Evolutionary conservation across 2,113 vertebrate species (phyloP).

Genomic region (Cacatua alba): DNA sequence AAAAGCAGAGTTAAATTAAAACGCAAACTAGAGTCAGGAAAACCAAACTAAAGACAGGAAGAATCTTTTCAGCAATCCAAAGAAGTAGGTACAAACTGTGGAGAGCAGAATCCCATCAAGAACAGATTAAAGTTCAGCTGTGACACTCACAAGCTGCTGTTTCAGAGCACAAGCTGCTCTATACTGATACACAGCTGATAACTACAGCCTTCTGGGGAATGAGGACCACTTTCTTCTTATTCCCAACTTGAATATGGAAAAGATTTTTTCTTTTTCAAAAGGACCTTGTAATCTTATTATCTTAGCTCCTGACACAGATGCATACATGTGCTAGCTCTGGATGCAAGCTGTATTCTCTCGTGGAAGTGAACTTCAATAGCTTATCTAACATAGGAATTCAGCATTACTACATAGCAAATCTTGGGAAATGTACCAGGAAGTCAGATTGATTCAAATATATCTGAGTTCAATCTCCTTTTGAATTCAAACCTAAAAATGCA

Average conservation of each 20-base stretch:
- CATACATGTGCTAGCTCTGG: neutral
- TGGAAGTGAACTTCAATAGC: conserved; percentile 8
- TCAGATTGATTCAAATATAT: conserved; percentile 20
- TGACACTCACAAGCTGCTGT: neutral
- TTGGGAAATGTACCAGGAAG: conserved; percentile 9
- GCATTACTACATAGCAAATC: conserved; percentile 33
- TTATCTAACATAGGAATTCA: neutral
- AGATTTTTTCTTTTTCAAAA: conserved; percentile 13
- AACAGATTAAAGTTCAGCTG: neutral
- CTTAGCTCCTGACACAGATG: neutral
- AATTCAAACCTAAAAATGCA: conserved; percentile 8
- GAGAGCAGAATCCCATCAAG: neutral
- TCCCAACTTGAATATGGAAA: neutral
- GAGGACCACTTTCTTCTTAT: neutral
- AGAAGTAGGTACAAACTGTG: neutral
- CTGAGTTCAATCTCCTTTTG: conserved; percentile 36
- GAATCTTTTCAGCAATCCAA: neutral
- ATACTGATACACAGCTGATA: neutral
- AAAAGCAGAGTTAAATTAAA: neutral
- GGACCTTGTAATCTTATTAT: neutral
- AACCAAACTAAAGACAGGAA: neutral
- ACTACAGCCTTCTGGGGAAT: neutral
- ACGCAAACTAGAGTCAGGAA: neutral
- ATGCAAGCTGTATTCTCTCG: neutral
- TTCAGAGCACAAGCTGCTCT: neutral